Evolutionary conservation across 2,113 vertebrate genomes (phyloP), one percentile per base, ranked within the genome.

Genomic region (Zapornia atra): DNA sequence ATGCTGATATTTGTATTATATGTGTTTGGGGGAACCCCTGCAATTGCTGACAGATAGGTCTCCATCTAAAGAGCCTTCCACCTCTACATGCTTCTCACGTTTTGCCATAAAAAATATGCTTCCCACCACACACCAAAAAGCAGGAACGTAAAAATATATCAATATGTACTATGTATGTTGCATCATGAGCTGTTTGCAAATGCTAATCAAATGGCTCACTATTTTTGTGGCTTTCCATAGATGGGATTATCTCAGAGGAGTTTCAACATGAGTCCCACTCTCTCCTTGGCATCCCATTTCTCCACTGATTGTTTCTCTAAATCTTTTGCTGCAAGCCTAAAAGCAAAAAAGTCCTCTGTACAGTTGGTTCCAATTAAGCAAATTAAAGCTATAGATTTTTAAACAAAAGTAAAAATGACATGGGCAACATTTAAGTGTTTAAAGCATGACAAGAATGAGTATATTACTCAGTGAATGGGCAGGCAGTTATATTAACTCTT

Each of bases 311-410:
- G 24, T 66, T 93, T 86, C 61, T 72, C 64, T 86, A 92, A 82
- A 86, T 68, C 31, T 75, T 92, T 82, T 72, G 38, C 70, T 82
- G 29, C 50, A 87, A 93, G 40, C 22, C 44, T 51, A 57, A 83
- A 75, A 88, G 29, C 34, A 75, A 83, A 86, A 61, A 63, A 28
- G 25, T 38, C 46, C 40, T 66, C 63, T 0, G 1, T 46, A 53
- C 20, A 71, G 48, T 80, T 89, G 26, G 25, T 86, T 92, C 64
- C 36, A 87, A 48, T 57, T 57, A 88, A 93, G 56, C 40, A 94
- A 96, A 96, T 86, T 61, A 95, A 92, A 87, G 56, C 36, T 65
- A 89, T 44, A 87, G 46, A 69, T 87, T 91, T 94, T 86, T 61
- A 79, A 94, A 63, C 34, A 93, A 86, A 87, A 93, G 60, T 75